phyloP scores from a whole-genome alignment of 2,888 invertebrate genomes.

The Pardosa pseudoannulata region DNA sequence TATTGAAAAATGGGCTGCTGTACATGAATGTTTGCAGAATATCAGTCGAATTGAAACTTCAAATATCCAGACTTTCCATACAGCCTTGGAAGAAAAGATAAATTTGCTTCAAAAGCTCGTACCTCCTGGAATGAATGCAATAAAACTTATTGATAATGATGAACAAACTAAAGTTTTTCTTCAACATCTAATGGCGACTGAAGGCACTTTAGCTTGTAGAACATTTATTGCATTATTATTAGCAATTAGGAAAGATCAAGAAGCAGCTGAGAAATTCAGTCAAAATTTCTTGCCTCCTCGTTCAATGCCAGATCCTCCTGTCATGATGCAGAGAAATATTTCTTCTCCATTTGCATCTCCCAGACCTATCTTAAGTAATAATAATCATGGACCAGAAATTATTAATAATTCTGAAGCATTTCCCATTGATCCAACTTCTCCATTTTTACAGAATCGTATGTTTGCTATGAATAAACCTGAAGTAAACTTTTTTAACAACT shows the following conservation, averaged over 20 bases:
- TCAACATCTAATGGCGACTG: constrained; percentile 22
- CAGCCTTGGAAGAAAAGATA: constrained; percentile 41
- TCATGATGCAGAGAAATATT: neutral
- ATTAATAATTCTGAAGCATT: constrained; percentile 46
- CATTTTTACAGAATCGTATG: constrained; percentile 39
- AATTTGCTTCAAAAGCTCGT: constrained; percentile 37
- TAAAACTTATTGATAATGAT: constrained; percentile 30
- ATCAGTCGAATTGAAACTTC: constrained; percentile 13
- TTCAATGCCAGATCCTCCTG: neutral
- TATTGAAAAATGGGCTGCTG: constrained; percentile 47
- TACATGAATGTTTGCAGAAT: constrained; percentile 20
- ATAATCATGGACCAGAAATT: constrained; percentile 10
- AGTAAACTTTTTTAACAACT: constrained; percentile 27
- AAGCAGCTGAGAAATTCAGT: neutral
- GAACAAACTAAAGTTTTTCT: constrained; percentile 42
- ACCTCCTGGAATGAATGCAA: constrained; percentile 39
- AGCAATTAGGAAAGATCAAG: constrained; percentile 48
- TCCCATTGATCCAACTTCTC: constrained; percentile 25
- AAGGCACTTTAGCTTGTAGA: constrained; percentile 18
- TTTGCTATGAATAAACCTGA: constrained; percentile 43
- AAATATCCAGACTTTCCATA: constrained; percentile 1
- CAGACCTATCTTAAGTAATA: constrained; percentile 25
- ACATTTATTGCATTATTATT: constrained; percentile 23
- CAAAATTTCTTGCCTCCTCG: neutral
- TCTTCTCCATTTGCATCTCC: constrained; percentile 4